These are phyloP conservation scores for Trissonchulus latispiculum DNA, from an alignment of 2,888 invertebrate genomes.

Conservation along the genomic window DNA sequence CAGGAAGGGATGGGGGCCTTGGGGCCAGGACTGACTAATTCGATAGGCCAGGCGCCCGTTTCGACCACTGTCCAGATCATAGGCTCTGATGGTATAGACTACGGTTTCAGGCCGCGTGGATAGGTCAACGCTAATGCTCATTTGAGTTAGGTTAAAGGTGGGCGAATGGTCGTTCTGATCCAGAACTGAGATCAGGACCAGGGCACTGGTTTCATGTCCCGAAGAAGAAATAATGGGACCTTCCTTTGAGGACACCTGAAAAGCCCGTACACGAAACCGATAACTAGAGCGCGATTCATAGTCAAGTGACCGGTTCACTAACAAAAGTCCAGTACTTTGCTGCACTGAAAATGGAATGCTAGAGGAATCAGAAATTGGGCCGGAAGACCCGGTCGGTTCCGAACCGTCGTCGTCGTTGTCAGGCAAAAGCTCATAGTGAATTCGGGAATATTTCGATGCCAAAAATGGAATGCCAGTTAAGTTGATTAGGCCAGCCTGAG, in stretches of 20 bases:
- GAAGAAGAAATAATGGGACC: no score
- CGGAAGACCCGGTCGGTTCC: no score
- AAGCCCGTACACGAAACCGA: background rate
- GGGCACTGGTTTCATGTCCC: background rate
- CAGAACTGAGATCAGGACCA: constrained; percentile 20
- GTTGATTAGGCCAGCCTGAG: background rate
- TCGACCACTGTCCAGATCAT: constrained; percentile 80
- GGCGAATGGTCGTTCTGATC: constrained; percentile 40
- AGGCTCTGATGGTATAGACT: constrained; percentile 71
- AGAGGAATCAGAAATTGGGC: no score
- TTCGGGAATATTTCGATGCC: no score
- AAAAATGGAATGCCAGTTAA: background rate
- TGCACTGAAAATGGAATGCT: constrained; percentile 34
- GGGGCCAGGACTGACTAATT: constrained; percentile 48
- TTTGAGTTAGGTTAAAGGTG: constrained; percentile 27
- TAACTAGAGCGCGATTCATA: constrained; percentile 30
- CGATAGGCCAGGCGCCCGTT: constrained; percentile 91
- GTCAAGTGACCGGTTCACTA: constrained; percentile 44
- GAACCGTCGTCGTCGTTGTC: no score
- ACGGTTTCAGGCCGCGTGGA: constrained; percentile 47
- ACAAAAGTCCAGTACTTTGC: constrained; percentile 33
- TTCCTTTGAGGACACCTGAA: background rate
- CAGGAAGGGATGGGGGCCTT: constrained; percentile 69
- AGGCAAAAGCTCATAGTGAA: no score
- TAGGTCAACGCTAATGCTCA: background rate